Conservation (phyloP, 1,140 invertebrate species). For the Ectropis grisescens region DNA sequence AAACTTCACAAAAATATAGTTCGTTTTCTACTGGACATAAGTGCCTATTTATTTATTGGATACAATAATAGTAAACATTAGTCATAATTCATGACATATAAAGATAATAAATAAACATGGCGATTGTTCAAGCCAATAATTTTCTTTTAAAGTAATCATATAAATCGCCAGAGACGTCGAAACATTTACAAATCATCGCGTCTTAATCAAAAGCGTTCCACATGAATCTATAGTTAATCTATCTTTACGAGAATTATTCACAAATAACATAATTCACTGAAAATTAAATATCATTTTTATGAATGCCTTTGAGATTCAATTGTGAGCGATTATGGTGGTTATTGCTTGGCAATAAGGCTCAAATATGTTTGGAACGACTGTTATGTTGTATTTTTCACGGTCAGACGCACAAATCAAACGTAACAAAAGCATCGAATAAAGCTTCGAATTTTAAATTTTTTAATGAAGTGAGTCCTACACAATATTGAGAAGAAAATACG, state of each 20-base stretch:
- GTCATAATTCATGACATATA: no score
- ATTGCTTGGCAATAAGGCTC: conserved; percentile 16
- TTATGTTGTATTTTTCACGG: conserved; percentile 37
- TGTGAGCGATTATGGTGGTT: conserved; percentile 4
- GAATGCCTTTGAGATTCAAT: neutral
- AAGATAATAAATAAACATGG: no score
- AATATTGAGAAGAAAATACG: conserved; percentile 50
- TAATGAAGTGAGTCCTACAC: conserved; percentile 55
- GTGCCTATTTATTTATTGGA: no score
- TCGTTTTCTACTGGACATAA: no score
- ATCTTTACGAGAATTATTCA: conserved; percentile 22
- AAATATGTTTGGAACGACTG: conserved; percentile 21
- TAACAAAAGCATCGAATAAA: conserved; percentile 50
- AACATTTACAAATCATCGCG: conserved; percentile 39
- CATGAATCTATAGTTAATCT: conserved; percentile 24
- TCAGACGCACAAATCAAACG: conserved; percentile 51
- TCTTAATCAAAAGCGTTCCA: conserved; percentile 30
- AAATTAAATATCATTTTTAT: conserved; percentile 27
- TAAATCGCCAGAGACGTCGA: no score
- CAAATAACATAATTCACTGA: conserved; percentile 25
- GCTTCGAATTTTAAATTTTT: conserved; percentile 51
- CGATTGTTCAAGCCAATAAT: no score
- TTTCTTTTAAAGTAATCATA: no score
- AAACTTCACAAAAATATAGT: no score
- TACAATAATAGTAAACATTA: no score